Percentiles rank a stretch among this genome's conserved stretches.
phyloP scores from a whole-genome alignment of 2,797 vertebrate species.

The Labroides dimidiatus region DNA sequence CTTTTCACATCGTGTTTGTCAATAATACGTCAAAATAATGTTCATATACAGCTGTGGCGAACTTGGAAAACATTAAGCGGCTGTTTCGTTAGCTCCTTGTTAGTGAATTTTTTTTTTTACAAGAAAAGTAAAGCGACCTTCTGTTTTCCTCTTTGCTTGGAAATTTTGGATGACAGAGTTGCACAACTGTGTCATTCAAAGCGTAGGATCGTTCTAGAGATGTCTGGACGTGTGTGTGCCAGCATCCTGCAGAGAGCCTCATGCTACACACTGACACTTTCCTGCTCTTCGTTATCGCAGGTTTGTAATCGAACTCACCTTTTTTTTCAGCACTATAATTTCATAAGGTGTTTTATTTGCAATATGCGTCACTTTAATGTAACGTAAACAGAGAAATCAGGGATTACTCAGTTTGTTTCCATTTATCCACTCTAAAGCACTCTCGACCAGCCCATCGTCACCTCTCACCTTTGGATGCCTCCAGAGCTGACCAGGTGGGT shows the following conservation, averaged over 20 bases:
- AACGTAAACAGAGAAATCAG: too few species aligned
- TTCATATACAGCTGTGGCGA: neutral
- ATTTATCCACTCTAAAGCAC: slow-evolving; percentile 46
- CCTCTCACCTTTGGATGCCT: slow-evolving; percentile 51
- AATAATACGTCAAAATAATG: neutral
- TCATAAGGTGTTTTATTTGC: neutral
- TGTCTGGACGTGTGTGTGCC: slow-evolving; percentile 87
- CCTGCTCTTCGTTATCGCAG: slow-evolving; percentile 66
- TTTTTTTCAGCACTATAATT: neutral
- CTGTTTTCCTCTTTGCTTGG: neutral
- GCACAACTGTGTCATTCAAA: neutral
- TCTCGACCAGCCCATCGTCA: slow-evolving; percentile 40
- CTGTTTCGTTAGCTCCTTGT: neutral
- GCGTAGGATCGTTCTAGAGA: slow-evolving; percentile 68
- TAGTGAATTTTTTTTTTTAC: neutral
- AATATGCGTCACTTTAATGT: neutral
- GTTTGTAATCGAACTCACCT: slow-evolving; percentile 36
- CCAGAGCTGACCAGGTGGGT: slow-evolving; percentile 15
- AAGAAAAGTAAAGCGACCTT: accelerated
- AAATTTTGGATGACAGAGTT: neutral
- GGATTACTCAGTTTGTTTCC: neutral
- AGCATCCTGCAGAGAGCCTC: slow-evolving; percentile 84
- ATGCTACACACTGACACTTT: slow-evolving; percentile 56
- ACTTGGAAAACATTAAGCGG: neutral
- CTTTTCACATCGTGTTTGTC: neutral